These are phyloP conservation scores for Tinea semifulvella DNA, from an alignment of 2,888 invertebrate species.

Conservation along the genomic window DNA sequence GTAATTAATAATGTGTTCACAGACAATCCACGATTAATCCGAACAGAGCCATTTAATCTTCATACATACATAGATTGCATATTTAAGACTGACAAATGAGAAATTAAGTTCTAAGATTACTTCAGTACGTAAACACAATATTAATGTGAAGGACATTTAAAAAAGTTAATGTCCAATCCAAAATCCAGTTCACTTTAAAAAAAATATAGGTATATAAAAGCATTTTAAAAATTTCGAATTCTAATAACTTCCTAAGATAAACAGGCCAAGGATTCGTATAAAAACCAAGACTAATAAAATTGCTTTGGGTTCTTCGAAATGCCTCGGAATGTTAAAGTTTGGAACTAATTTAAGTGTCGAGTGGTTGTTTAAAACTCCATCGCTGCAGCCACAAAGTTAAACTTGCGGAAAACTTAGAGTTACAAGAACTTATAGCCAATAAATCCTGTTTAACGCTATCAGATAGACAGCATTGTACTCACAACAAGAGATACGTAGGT, in stretches of 20 bases:
- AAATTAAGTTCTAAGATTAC: too few species aligned
- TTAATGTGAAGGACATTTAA: too few species aligned
- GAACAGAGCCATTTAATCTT: not conserved
- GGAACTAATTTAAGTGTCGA: slow-evolving; percentile 28
- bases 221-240: not conserved
- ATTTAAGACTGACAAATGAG: too few species aligned
- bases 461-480: slow-evolving; percentile 2
- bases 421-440: slow-evolving; percentile 9
- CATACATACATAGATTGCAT: not conserved
- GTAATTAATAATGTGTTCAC: slow-evolving; percentile 2
- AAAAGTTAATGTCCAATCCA: too few species aligned
- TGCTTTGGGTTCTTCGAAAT: slow-evolving; percentile 10
- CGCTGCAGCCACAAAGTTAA: slow-evolving; percentile 4
- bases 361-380: slow-evolving; percentile 14
- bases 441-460: slow-evolving; percentile 13
- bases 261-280: not conserved
- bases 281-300: not conserved
- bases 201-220: too few species aligned
- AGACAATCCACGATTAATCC: not conserved
- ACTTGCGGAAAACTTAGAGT: slow-evolving; percentile 6
- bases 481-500: too few species aligned
- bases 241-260: not conserved
- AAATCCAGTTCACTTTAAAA: too few species aligned
- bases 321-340: slow-evolving; percentile 10
- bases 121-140: too few species aligned